These are phyloP conservation scores for Diarsia brunnea DNA, from an alignment of 2,888 invertebrate genomes.

Conservation along the genomic window DNA sequence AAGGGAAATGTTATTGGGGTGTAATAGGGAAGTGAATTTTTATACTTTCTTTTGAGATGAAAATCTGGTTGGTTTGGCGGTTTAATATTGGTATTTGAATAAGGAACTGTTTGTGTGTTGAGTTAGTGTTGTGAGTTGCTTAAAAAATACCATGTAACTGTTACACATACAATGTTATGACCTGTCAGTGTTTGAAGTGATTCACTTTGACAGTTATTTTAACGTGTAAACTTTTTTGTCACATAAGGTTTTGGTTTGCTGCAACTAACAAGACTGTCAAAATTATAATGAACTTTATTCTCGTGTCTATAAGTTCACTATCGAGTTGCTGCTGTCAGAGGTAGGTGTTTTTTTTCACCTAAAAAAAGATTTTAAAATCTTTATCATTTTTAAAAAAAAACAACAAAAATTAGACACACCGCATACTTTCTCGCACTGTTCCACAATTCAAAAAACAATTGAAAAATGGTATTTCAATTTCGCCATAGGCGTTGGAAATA, in stretches of 20 bases:
- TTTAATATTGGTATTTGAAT: not conserved
- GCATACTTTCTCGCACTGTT: not conserved
- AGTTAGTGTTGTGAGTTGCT: no score
- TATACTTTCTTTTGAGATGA: slow-evolving; percentile 58
- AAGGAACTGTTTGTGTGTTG: not conserved
- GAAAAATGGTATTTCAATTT: slow-evolving; percentile 74
- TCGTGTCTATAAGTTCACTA: not conserved
- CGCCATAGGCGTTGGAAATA: slow-evolving; percentile 76
- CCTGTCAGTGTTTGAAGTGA: not conserved
- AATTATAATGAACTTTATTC: not conserved
- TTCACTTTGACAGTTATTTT: not conserved
- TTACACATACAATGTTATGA: not conserved
- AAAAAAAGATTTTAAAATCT: no score
- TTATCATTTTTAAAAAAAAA: no score
- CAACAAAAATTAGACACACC: not conserved
- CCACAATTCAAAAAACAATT: slow-evolving; percentile 56
- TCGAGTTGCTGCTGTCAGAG: not conserved
- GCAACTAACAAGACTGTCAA: not conserved
- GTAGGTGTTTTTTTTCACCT: not conserved
- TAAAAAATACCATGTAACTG: not conserved
- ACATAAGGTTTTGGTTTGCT: not conserved
- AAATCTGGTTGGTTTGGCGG: slow-evolving; percentile 10
- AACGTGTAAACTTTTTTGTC: not conserved
- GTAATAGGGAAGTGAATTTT: slow-evolving; percentile 63
- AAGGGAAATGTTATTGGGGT: slow-evolving; percentile 76